Evolutionary conservation across 2,113 vertebrate species (phyloP).

Genomic region (Channa maculata): DNA sequence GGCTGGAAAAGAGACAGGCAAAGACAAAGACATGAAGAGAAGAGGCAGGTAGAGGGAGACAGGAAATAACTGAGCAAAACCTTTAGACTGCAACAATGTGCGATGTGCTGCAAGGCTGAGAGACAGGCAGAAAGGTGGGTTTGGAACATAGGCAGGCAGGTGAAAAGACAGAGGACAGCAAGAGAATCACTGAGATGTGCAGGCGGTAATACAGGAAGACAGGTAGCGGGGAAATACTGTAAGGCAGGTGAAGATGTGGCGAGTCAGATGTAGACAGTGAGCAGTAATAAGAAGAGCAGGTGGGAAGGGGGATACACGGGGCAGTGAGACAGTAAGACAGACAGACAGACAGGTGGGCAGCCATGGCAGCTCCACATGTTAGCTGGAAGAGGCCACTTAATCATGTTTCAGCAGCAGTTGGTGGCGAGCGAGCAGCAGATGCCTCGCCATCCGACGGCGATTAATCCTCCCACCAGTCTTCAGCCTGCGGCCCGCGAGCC

Average conservation of each 20-base stretch:
- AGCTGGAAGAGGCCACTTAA: slow-evolving; percentile 67
- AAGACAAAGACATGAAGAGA: background rate
- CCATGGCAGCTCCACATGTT: slow-evolving; percentile 54
- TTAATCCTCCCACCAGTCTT: slow-evolving; percentile 74
- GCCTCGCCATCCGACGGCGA: slow-evolving; percentile 74
- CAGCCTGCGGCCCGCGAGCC: slow-evolving; percentile 43
- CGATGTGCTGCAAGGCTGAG: too few species aligned
- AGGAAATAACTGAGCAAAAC: background rate
- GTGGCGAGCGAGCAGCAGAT: slow-evolving; percentile 77
- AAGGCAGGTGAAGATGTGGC: too few species aligned
- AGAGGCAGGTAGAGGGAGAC: too few species aligned
- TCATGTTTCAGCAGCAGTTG: slow-evolving; percentile 78
- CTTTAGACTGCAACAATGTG: too few species aligned
- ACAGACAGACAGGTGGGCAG: slow-evolving; percentile 6
- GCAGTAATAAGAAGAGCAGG: background rate
- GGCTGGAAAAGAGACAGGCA: background rate
- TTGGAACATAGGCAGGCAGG: too few species aligned
- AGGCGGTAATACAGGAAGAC: too few species aligned
- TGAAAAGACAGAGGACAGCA: too few species aligned
- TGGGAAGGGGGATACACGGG: background rate
- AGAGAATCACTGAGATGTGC: too few species aligned
- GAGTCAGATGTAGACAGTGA: too few species aligned
- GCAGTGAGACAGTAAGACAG: background rate
- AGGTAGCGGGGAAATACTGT: too few species aligned
- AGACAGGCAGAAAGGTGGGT: background rate